Base-by-base conservation (phyloP, 2,797 vertebrate genomes). In the Acipenser oxyrinchus region DNA sequence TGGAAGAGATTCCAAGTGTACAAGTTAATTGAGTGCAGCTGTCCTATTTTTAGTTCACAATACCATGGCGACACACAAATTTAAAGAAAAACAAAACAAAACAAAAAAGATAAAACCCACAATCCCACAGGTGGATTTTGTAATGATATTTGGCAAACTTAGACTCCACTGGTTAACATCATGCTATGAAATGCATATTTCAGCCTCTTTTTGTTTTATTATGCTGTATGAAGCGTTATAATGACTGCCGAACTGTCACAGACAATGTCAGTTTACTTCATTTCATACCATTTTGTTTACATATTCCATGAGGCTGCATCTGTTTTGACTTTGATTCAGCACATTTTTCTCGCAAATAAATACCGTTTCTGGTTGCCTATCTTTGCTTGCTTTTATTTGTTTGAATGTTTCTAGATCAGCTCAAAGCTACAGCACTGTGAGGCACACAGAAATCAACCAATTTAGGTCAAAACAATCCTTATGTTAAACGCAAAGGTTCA, bases 21-120 rank as follows among this genome's bases (percentile, higher is more conserved):
- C 62, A 71, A 68, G 49, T 59, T 12, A 69, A n/a, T 69, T 52
- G 67, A 68, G 66, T 61, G 66, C 67, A 53, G 67, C 68, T 73
- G 67, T 65, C 23, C 50, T 68, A 69, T 64, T 37, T 37, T 71
- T 60, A 62, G 23, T 70, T 62, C 62, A 51, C 51, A 53, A 15
- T 64, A 66, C 58, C 53, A 75, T 12, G 58, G 49, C 68, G 60
- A 67, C 64, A 70, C 51, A 37, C 23, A 37, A 37, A 37, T 37
- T 37, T 37, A 37, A 37, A 37, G 2, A 37, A 37, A 37, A 37
- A 37, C 23, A 37, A 37, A 37, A 37, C 23, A 37, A 37, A 37
- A 37, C 23, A 37, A 37, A 37, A 37, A 37, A 37, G 23, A 37
- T 37, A 37, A 37, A 37, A 37, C 23, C 23, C 23, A 37, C 4